phyloP scores from a whole-genome alignment of 2,113 vertebrate species.

The Syrrhaptes paradoxus region DNA sequence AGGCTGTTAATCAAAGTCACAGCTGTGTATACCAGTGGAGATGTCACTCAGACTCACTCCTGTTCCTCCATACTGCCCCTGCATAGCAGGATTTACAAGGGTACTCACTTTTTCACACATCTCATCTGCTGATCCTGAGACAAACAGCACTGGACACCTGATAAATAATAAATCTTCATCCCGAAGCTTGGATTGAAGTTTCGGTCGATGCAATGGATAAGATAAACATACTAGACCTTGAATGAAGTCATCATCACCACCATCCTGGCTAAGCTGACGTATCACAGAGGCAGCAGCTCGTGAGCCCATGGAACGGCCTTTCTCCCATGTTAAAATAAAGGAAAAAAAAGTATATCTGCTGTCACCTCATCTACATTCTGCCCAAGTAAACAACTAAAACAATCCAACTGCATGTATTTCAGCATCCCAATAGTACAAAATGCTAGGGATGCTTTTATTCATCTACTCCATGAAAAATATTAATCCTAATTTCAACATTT shows the following conservation, averaged over 20 bases:
- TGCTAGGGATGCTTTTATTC: background rate
- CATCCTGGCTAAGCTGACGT: slow-evolving; percentile 66
- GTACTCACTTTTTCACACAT: slow-evolving; percentile 90
- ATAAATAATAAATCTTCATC: slow-evolving; percentile 84
- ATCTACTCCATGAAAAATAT: background rate
- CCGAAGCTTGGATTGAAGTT: slow-evolving; percentile 80
- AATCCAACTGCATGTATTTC: background rate
- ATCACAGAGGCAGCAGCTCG: slow-evolving; percentile 85
- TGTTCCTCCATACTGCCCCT: background rate
- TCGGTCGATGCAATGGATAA: slow-evolving; percentile 89
- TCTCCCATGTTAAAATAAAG: background rate
- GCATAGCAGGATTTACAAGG: background rate
- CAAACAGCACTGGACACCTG: slow-evolving; percentile 84
- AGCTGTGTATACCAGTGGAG: background rate
- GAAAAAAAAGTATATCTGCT: background rate
- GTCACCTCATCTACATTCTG: background rate
- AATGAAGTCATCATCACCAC: slow-evolving; percentile 67
- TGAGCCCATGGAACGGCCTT: slow-evolving; percentile 93
- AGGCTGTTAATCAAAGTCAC: background rate
- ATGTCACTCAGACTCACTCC: background rate
- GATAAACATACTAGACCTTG: slow-evolving; percentile 89
- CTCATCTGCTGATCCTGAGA: slow-evolving; percentile 89
- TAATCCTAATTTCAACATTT: background rate
- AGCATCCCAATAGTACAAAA: background rate
- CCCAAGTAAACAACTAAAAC: background rate